A percentile compares a stretch with the other conserved stretches of the same genome.
Evolutionary conservation across 2,888 invertebrate genomes (phyloP).

Genomic region (Embidobia sp.): DNA sequence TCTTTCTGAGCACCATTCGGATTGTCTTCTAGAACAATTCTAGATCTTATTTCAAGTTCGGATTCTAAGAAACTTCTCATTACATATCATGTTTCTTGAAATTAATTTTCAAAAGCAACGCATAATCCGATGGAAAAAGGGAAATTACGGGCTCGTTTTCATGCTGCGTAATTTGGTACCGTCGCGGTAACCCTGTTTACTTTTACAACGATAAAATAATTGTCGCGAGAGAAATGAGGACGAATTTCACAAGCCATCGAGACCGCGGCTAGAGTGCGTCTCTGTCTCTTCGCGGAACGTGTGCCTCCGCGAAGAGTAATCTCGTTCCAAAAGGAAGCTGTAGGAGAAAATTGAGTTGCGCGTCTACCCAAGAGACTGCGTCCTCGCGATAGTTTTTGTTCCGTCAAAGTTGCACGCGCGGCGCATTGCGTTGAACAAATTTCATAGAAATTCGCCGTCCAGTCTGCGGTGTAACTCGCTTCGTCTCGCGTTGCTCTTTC

Average conservation of each 20-base stretch:
- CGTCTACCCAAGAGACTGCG: slow-evolving; percentile 62
- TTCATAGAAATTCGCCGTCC: slow-evolving; percentile 39
- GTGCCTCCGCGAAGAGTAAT: slow-evolving; percentile 64
- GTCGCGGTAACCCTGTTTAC: slow-evolving; percentile 13
- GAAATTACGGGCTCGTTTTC: neutral
- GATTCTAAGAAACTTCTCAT: too few relatives aligned
- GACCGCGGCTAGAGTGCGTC: slow-evolving; percentile 19
- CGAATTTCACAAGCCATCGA: slow-evolving; percentile 41
- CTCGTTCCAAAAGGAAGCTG: slow-evolving; percentile 68
- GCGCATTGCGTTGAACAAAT: slow-evolving; percentile 33
- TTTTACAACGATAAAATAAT: slow-evolving; percentile 42
- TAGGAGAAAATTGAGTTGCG: slow-evolving; percentile 72
- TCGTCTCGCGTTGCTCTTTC: slow-evolving; percentile 6
- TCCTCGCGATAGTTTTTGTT: slow-evolving; percentile 55
- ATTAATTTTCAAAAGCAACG: too few relatives aligned
- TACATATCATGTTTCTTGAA: too few relatives aligned
- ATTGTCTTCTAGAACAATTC: too few relatives aligned
- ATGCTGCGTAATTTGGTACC: slow-evolving; percentile 15
- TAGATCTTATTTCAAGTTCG: too few relatives aligned
- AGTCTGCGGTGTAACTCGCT: slow-evolving; percentile 15
- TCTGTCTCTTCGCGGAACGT: slow-evolving; percentile 38
- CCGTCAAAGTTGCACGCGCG: slow-evolving; percentile 41
- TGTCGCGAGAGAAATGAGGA: slow-evolving; percentile 23
- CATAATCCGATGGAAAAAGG: too few relatives aligned
- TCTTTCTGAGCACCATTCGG: too few relatives aligned